Evolutionary conservation across 1,140 invertebrate species (phyloP), one percentile per base, ranked within the genome.

Genomic region (Adoxophyes honmai): DNA sequence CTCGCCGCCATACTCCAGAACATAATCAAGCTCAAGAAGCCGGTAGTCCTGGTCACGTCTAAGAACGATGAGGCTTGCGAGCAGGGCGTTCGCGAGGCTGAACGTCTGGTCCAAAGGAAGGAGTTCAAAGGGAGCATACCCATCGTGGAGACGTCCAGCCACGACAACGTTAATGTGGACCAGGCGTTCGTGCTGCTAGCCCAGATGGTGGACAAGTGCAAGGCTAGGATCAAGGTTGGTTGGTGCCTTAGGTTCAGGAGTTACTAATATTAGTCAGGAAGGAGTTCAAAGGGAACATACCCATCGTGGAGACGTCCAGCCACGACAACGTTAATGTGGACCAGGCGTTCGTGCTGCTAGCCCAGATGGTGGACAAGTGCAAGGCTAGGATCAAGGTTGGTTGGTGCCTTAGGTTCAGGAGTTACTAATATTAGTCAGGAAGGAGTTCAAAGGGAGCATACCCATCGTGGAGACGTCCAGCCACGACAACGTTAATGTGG

Each of bases 321-420:
- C 97, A 99, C 75, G 96, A 98, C 76, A 99, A 98, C 85, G 96
- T 99, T 44, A 99, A 99, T 87, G 95, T 99, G 11, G 98, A 99
- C 78, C 89, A 96, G 61, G 96, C 98, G 6, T 99, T 99, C 86
- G 92, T 99, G 74, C 91, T 97, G 42, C 85, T 99, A 28, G 97
- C 97, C 15, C 97, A 99, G 88, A 93, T 98, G 83, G 94, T 98
- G 59, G 98, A 99, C 81, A 91, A 91, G 68, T 82, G 90, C 18
- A 92, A 92, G 71, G 91, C 90, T 61, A 90, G 91, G 15, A 89
- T 91, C 18, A 92, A 92, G 83, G 89, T 89, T 28, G 38, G 73
- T 65, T 28, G 21, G n/a, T n/a, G n/a, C n/a, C n/a, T n/a, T n/a
- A n/a, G n/a, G n/a, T n/a, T n/a, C n/a, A n/a, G n/a, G n/a, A n/a